Evolutionary conservation across 1,140 invertebrate genomes (phyloP), one percentile per base, ranked within the genome.

Genomic region (Cataglyphis hispanica): DNA sequence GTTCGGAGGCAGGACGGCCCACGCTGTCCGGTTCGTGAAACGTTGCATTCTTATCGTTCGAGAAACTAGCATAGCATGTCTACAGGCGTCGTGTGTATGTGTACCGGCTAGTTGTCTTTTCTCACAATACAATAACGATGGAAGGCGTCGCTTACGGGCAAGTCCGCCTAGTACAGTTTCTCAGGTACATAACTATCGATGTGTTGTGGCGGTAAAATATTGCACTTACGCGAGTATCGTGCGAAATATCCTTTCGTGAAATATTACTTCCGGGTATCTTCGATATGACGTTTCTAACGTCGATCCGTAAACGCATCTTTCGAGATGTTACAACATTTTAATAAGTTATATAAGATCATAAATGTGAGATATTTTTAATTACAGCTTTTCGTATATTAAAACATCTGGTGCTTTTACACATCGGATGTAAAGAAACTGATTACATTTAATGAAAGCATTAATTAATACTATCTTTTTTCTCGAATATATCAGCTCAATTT

Each of bases 11-110:
- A 88, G 64, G 53, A 50, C 83, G 74, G 87, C 87, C 87, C 84
- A 85, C 64, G 78, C 70, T 81, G 83, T 89, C 85, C 89, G 86
- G 72, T 64, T 31, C 31, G 84, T 25, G 58, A 80, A 85, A 85
- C 75, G 87, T 67, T 80, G 84, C 87, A 91, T 85, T 89, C 90
- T 91, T 91, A 91, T 91, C 83, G 80, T 87, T 50, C 67, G 69
- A 53, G 53, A 75, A 86, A 67, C 78, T 70, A 25, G 78, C 63
- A 37, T 64, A 58, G 53, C 66, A 50, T 27, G 25, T 25, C 43
- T 50, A 43, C 40, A 58, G 53, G 76, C 72, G 40, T 78, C 56
- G 66, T 27, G 66, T 69, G 63, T 67, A 37, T 25, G 61, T 50
- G 61, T 50, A 72, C 19, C 11, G 56, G 56, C 56, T 58, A 69